phyloP scores from a whole-genome alignment of 2,888 invertebrate species.

The Pollenia amentaria region DNA sequence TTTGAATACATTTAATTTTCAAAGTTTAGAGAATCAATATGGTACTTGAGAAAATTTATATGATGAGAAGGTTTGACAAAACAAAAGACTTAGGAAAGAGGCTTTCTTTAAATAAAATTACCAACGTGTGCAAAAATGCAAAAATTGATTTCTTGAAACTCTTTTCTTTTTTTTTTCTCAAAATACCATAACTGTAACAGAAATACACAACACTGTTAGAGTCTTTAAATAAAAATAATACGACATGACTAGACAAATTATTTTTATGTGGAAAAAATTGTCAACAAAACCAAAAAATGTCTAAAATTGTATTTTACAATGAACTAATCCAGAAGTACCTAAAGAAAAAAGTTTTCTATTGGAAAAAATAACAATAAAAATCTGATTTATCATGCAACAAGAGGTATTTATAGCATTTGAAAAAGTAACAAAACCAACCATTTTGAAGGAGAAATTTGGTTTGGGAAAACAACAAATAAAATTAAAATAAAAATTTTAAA shows the following conservation, averaged over 20 bases:
- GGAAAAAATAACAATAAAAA: constrained; percentile 44
- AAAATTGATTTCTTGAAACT: constrained; percentile 28
- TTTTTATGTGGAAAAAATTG: constrained; percentile 76
- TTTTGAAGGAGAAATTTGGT: constrained; percentile 64
- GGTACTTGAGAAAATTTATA: too few relatives aligned
- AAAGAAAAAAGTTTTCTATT: constrained; percentile 7
- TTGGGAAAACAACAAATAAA: neutral
- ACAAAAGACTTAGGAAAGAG: constrained; percentile 56
- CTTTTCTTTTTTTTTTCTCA: constrained; percentile 36
- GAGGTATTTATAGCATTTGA: neutral
- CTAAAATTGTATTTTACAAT: neutral
- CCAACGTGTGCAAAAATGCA: neutral
- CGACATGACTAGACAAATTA: constrained; percentile 77
- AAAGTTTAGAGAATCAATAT: neutral
- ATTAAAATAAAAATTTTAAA: constrained; percentile 11
- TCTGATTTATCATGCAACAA: constrained; percentile 66
- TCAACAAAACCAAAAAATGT: constrained; percentile 75
- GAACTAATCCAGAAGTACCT: constrained; percentile 29
- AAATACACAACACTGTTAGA: neutral
- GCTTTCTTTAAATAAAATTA: constrained; percentile 26
- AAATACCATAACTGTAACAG: constrained; percentile 62
- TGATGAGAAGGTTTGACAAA: neutral
- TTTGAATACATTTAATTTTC: neutral
- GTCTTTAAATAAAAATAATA: constrained; percentile 70
- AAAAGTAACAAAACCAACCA: constrained; percentile 8